Evolutionary conservation across 2,797 vertebrate species (phyloP).

Genomic region (Sciurus vulgaris): DNA sequence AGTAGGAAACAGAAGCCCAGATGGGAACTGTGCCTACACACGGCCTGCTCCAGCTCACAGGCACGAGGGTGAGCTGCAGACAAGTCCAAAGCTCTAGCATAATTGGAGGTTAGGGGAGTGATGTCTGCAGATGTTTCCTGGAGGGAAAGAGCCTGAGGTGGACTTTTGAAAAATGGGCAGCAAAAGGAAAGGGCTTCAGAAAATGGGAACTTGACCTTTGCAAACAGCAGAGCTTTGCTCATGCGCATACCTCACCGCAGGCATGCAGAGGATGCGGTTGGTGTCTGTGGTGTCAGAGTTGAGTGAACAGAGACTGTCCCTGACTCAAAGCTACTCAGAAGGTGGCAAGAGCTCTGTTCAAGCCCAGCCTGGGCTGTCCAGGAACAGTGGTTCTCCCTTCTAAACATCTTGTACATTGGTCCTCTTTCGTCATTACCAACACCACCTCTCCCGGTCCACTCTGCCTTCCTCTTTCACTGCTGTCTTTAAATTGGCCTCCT

Average conservation of each 20-base stretch:
- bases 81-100: accelerated
- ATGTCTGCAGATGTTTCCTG: not conserved
- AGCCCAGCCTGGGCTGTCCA: not conserved
- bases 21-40: accelerated
- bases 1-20: not conserved
- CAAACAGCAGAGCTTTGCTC: not conserved
- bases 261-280: no score
- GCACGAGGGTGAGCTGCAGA: not conserved
- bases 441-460: not conserved
- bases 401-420: not conserved
- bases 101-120: not conserved
- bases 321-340: not conserved
- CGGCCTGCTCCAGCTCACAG: not conserved
- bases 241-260: not conserved
- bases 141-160: not conserved
- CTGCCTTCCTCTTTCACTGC: not conserved
- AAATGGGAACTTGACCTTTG: not conserved
- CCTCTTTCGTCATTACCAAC: not conserved
- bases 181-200: not conserved
- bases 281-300: not conserved
- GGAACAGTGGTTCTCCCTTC: not conserved
- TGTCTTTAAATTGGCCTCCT: not conserved
- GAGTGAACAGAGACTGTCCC: not conserved
- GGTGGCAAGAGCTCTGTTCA: not conserved
- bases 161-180: not conserved